phyloP scores from a whole-genome alignment of 2,888 invertebrate genomes.

The Balanococcus diminutus region DNA sequence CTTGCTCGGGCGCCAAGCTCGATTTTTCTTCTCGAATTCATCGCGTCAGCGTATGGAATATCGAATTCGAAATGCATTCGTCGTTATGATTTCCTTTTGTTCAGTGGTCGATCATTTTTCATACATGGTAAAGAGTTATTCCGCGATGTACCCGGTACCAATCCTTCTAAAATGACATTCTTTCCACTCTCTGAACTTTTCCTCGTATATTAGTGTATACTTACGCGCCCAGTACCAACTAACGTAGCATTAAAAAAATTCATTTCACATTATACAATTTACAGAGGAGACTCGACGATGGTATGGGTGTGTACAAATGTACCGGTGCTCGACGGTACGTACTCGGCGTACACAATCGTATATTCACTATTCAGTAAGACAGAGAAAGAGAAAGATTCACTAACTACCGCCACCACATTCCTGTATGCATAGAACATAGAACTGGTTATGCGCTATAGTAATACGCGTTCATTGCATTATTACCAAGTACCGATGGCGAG shows the following conservation, averaged over 20 bases:
- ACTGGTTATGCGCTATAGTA: neutral
- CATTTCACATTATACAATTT: neutral
- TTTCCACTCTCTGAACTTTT: neutral
- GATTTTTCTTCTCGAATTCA: neutral
- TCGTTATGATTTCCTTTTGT: neutral
- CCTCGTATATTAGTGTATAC: neutral
- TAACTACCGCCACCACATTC: slow-evolving; percentile 17
- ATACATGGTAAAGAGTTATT: neutral
- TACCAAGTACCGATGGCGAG: neutral
- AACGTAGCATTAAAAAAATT: neutral
- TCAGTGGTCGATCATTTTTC: neutral
- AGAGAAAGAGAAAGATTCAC: neutral
- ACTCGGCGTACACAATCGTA: neutral
- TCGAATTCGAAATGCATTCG: neutral
- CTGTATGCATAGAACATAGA: slow-evolving; percentile 8
- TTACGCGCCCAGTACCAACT: neutral
- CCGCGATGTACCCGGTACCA: neutral
- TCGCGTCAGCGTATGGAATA: neutral
- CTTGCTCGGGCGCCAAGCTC: neutral
- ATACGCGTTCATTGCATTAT: slow-evolving; percentile 19
- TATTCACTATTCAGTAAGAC: neutral
- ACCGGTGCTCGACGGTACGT: neutral
- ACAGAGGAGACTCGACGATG: neutral
- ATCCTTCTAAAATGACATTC: neutral
- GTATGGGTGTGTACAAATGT: neutral